Evolutionary conservation across 2,113 vertebrate genomes (phyloP).

Genomic region (Hipposideros armiger): DNA sequence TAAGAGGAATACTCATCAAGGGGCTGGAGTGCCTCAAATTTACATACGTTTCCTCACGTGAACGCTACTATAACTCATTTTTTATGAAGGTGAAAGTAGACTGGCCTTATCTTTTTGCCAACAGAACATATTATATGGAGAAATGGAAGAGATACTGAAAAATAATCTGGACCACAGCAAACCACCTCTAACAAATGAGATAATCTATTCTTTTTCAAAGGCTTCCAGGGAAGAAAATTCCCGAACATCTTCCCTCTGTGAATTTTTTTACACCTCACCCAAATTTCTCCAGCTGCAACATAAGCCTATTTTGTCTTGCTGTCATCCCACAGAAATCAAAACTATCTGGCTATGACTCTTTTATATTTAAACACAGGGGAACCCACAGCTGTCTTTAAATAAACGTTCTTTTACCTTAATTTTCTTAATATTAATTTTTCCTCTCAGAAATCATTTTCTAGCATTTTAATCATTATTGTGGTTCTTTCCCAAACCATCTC

Average conservation of each 20-base stretch:
- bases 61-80: constrained; percentile 33
- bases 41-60: constrained; percentile 58
- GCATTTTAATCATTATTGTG: constrained; percentile 29
- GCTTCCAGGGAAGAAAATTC: constrained; percentile 56
- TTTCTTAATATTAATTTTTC: constrained; percentile 58
- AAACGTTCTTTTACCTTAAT: constrained; percentile 18
- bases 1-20: not conserved
- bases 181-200: constrained; percentile 63
- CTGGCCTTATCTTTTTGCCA: constrained; percentile 56
- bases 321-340: constrained; percentile 48
- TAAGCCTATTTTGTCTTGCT: constrained; percentile 50
- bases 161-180: constrained; percentile 62
- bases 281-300: constrained; percentile 57
- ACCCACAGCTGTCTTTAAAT: constrained; percentile 19
- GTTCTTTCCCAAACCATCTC: constrained; percentile 31
- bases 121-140: constrained; percentile 15
- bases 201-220: constrained; percentile 65
- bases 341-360: constrained; percentile 16
- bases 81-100: constrained; percentile 40
- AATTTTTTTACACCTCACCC: constrained; percentile 62
- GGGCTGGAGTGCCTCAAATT: not conserved
- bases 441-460: constrained; percentile 42
- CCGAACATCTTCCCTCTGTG: constrained; percentile 34
- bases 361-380: constrained; percentile 52
- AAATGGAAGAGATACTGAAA: constrained; percentile 52